Evolutionary conservation across 2,888 invertebrate genomes (phyloP).

Genomic region (Digitonthophagus gazella): DNA sequence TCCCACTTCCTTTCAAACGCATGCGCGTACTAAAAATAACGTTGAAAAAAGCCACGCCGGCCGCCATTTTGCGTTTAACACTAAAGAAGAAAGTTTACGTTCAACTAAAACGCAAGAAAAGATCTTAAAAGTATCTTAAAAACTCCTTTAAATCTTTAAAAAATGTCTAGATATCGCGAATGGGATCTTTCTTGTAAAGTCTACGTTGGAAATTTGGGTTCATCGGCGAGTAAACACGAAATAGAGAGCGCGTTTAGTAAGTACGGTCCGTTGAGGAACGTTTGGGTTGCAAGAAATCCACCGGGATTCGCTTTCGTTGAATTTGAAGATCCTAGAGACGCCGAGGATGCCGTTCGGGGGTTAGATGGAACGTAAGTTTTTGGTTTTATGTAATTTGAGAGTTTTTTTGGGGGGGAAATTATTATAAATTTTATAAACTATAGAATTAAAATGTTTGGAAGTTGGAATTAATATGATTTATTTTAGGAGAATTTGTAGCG

Average conservation of each 20-base stretch:
- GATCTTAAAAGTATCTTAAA: too few species aligned
- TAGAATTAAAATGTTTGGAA: too few species aligned
- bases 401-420: too few species aligned
- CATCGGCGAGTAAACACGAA: slow-evolving; percentile 87
- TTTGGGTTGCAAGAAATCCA: slow-evolving; percentile 92
- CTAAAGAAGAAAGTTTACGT: too few species aligned
- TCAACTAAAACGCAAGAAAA: too few species aligned
- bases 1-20: too few species aligned
- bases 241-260: slow-evolving; percentile 84
- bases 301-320: slow-evolving; percentile 91
- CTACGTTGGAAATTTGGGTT: slow-evolving; percentile 89
- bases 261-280: slow-evolving; percentile 85
- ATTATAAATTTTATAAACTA: too few species aligned
- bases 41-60: too few species aligned
- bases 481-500: slow-evolving; percentile 80
- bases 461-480: slow-evolving; percentile 22
- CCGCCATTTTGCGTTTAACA: too few species aligned
- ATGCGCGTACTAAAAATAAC: too few species aligned
- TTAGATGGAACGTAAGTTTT: slow-evolving; percentile 78
- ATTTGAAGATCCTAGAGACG: slow-evolving; percentile 84
- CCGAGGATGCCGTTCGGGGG: slow-evolving; percentile 81
- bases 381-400: neutral
- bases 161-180: slow-evolving; percentile 75
- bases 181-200: slow-evolving; percentile 90
- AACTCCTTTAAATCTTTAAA: too few species aligned